These are phyloP conservation scores for Diceros bicornis DNA, from an alignment of 2,797 vertebrate species.

Conservation along the genomic window DNA sequence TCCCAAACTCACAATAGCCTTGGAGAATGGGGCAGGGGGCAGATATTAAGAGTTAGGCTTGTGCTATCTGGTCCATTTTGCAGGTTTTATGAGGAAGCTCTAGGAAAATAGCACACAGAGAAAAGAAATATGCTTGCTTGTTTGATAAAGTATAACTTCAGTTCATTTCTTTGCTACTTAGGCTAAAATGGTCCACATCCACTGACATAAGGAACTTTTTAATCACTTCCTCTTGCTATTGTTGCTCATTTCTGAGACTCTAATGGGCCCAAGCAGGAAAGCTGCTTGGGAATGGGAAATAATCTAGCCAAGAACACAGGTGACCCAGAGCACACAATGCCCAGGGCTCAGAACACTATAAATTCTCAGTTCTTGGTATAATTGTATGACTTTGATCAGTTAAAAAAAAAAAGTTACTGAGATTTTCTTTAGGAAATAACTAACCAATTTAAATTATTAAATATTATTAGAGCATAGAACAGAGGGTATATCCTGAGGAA, in stretches of 20 bases:
- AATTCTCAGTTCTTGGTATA: neutral
- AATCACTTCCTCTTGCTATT: neutral
- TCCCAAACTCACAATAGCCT: neutral
- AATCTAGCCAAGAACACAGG: neutral
- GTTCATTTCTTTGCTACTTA: slow-evolving; percentile 29
- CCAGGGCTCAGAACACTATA: neutral
- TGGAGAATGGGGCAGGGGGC: too few relatives aligned
- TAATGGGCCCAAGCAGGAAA: neutral
- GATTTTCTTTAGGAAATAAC: slow-evolving; percentile 9
- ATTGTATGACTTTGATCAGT: neutral
- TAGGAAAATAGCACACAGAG: neutral
- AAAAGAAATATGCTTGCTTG: slow-evolving; percentile 40
- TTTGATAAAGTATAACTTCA: neutral
- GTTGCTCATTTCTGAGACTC: neutral
- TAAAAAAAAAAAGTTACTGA: neutral
- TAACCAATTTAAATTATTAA: slow-evolving; percentile 18
- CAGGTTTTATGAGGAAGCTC: neutral
- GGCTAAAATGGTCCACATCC: neutral
- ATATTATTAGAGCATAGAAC: neutral
- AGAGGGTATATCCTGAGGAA: neutral
- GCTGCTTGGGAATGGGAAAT: neutral
- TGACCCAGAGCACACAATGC: neutral
- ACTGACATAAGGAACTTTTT: neutral
- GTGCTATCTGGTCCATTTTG: neutral
- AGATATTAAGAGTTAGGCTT: neutral